Base-by-base conservation (phyloP, 2,113 vertebrate genomes). In the Saccopteryx leptura region DNA sequence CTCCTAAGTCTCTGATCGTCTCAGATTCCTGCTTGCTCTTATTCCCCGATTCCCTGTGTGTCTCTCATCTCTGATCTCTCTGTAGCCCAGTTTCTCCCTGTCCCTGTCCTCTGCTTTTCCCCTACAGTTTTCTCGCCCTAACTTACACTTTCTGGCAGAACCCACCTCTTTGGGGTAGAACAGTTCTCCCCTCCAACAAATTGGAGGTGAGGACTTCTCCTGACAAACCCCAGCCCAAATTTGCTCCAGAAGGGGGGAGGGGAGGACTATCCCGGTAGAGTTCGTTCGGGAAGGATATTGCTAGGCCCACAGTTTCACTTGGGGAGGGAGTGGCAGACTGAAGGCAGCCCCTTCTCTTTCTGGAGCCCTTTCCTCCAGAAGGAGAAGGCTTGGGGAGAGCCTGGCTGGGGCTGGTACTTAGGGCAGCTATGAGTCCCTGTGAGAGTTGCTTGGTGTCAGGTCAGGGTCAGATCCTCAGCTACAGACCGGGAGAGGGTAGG, bases 161-260 rank as follows among this genome's bases (percentile, higher is more conserved):
- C 85, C 91, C 92, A 85, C 81, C 58, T 90, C 91, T 95, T 81
- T 56, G 50, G 50, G 58, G 71, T 88, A 54, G 87, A 52, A 63
- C 58, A 95, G 81, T 85, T 78, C 54, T 76, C 50, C 68, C 19
- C 46, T 69, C 68, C 48, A 31, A 69, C 91, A 19, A 71, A 75
- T 9, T 86, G 81, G 91, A 91, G 78, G 58, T 46, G 6, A 68
- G n/a, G 80, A 92, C 72, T 71, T 90, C 84, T 90, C 33, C 76
- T 9, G 28, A 80, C 1, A 33, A 84, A 97, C 88, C 84, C 63
- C 46, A 31, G 61, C 24, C 28, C 2, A 23, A 68, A 58, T 46
- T 94, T 39, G 58, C 66, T 33, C 19, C 78, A 15, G 31, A 60
- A 33, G 68, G 3, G 39, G 33, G 24, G 56, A 33, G 28, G 85